Conservation (phyloP, 37 sponge, comb jelly and placozoan species). For the Chondrosia reniformis region DNA sequence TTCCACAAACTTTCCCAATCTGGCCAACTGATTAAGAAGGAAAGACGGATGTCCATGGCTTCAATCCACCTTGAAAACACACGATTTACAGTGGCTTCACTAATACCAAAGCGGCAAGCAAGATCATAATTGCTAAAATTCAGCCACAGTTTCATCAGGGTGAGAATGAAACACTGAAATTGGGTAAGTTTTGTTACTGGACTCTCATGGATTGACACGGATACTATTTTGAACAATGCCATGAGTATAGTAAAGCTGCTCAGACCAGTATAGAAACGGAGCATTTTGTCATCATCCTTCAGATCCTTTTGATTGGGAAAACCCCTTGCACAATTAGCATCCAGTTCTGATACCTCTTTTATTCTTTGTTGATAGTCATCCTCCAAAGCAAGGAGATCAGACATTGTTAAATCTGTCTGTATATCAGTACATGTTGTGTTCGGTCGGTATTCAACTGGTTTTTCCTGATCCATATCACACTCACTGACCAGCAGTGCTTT, state of each 20-base stretch:
- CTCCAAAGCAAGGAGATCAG: constrained; percentile 26
- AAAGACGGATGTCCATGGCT: constrained; percentile 22
- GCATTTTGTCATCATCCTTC: constrained; percentile 11
- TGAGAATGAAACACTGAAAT: constrained; percentile 24
- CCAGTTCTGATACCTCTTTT: constrained; percentile 10
- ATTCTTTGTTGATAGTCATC: constrained; percentile 15
- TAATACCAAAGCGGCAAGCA: constrained; percentile 5
- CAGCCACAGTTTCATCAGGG: constrained; percentile 42
- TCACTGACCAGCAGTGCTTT: neutral
- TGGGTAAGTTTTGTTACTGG: neutral
- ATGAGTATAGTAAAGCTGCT: constrained; percentile 33
- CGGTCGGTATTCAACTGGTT: constrained; percentile 3
- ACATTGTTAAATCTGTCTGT: constrained; percentile 33
- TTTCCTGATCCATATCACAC: neutral
- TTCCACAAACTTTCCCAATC: constrained; percentile 10
- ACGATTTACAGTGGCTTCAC: constrained; percentile 21
- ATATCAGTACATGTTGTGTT: constrained; percentile 5
- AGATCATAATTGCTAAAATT: constrained; percentile 25
- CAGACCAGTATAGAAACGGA: constrained; percentile 39
- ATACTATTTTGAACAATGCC: constrained; percentile 28
- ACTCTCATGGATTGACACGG: constrained; percentile 15
- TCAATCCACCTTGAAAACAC: constrained; percentile 22
- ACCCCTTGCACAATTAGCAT: constrained; percentile 7
- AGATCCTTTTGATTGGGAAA: constrained; percentile 26
- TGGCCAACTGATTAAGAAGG: constrained; percentile 38